Evolutionary conservation across 2,113 vertebrate genomes (phyloP).

Genomic region (Lycaon pictus): DNA sequence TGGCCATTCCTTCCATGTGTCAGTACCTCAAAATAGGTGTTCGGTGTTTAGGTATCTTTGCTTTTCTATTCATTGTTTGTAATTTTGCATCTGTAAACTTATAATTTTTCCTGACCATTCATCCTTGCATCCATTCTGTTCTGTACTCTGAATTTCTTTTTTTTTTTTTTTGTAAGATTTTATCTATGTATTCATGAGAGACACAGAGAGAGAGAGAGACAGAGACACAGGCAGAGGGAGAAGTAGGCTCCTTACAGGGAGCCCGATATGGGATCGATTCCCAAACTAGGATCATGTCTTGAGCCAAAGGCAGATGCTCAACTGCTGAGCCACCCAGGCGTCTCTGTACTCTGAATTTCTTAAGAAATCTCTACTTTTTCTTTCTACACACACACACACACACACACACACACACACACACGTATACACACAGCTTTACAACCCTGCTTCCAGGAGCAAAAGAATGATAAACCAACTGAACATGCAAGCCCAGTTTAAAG

Average conservation of each 20-base stretch:
- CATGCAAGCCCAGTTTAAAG: background rate
- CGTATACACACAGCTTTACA: rapidly evolving
- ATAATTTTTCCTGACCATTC: background rate
- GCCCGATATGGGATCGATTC: too few species aligned
- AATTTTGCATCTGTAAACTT: background rate
- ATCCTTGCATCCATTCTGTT: background rate
- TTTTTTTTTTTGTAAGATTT: too few species aligned
- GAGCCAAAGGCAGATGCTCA: too few species aligned
- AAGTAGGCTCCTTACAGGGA: too few species aligned
- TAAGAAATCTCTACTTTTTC: background rate
- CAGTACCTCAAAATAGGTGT: background rate
- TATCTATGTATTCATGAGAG: too few species aligned
- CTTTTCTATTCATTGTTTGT: background rate
- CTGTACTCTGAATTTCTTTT: background rate
- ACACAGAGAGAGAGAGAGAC: too few species aligned
- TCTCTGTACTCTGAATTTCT: background rate
- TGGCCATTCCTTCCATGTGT: background rate
- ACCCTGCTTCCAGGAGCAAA: background rate
- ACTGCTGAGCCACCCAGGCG: too few species aligned
- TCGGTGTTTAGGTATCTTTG: background rate
- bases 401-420: background rate
- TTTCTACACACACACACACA: background rate
- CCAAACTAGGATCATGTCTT: too few species aligned
- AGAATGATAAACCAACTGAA: background rate
- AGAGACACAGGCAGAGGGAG: too few species aligned